A percentile compares a stretch with the other conserved stretches of the same genome.
Evolutionary conservation across 2,888 invertebrate species (phyloP).

Genomic region (Apeira syringaria): DNA sequence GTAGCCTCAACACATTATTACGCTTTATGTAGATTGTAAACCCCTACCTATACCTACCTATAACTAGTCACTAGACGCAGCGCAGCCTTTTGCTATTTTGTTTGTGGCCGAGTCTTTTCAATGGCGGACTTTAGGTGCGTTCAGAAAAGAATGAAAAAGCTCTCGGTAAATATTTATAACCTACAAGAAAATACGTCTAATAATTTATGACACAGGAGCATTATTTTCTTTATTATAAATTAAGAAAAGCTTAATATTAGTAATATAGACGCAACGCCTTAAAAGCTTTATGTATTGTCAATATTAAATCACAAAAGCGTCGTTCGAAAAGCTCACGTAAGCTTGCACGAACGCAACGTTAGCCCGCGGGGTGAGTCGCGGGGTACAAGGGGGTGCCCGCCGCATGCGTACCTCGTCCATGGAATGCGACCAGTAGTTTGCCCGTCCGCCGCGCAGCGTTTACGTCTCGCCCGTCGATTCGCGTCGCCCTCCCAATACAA

Average conservation of each 20-base stretch:
- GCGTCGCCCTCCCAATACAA: slow-evolving; percentile 74
- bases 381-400: slow-evolving; percentile 29
- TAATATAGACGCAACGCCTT: too few species aligned
- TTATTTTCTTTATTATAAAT: too few species aligned
- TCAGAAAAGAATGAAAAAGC: slow-evolving; percentile 15
- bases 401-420: slow-evolving; percentile 74
- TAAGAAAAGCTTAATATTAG: too few species aligned
- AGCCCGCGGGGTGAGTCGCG: slow-evolving; percentile 30
- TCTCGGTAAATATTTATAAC: not conserved
- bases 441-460: slow-evolving; percentile 65
- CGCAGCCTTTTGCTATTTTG: slow-evolving; percentile 18
- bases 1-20: too few species aligned
- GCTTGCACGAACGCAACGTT: slow-evolving; percentile 63
- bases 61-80: slow-evolving; percentile 2
- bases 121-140: slow-evolving; percentile 20
- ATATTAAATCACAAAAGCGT: slow-evolving; percentile 24
- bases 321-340: slow-evolving; percentile 48
- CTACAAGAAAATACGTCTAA: not conserved
- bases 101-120: slow-evolving; percentile 12
- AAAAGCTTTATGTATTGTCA: too few species aligned
- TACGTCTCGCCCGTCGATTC: slow-evolving; percentile 47
- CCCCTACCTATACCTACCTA: too few species aligned
- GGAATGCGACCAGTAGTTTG: slow-evolving; percentile 67
- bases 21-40: too few species aligned
- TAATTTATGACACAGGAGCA: too few species aligned